Evolutionary conservation across 2,888 invertebrate genomes (phyloP).

Genomic region (Plusia festucae): DNA sequence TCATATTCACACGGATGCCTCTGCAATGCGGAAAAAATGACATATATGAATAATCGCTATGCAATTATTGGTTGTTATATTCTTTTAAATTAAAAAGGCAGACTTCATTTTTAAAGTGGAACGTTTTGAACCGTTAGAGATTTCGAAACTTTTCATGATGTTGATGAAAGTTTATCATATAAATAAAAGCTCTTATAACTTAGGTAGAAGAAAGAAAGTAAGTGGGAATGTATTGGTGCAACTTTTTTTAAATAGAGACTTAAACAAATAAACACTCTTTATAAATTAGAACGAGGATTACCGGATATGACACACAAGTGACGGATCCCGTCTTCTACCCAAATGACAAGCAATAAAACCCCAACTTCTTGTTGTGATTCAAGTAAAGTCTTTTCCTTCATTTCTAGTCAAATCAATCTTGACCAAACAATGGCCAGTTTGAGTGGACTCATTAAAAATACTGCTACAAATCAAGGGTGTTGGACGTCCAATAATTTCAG

Average conservation of each 20-base stretch:
- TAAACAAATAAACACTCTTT: no score
- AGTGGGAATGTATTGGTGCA: no score
- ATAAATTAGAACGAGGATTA: no score
- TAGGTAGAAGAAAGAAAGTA: no score
- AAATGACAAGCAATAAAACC: background rate
- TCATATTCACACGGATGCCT: conserved; percentile 49
- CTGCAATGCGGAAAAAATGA: conserved; percentile 43
- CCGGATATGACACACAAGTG: background rate
- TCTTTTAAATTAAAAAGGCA: conserved; percentile 22
- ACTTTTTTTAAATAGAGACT: no score
- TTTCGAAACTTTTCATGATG: background rate
- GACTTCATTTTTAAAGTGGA: conserved; percentile 20
- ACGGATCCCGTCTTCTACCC: background rate
- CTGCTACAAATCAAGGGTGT: conserved; percentile 71
- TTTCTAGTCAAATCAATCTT: conserved; percentile 57
- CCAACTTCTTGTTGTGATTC: conserved; percentile 10
- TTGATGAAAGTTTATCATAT: no score
- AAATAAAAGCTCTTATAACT: no score
- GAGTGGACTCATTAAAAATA: conserved; percentile 76
- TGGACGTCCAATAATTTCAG: conserved; percentile 74
- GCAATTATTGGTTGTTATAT: conserved; percentile 28
- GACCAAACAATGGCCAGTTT: conserved; percentile 60
- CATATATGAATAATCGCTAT: conserved; percentile 50
- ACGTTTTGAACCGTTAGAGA: conserved; percentile 17
- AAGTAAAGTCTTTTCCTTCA: conserved; percentile 31